Conservation (phyloP, 2,888 invertebrate genomes). For the Agrypnus murinus region DNA sequence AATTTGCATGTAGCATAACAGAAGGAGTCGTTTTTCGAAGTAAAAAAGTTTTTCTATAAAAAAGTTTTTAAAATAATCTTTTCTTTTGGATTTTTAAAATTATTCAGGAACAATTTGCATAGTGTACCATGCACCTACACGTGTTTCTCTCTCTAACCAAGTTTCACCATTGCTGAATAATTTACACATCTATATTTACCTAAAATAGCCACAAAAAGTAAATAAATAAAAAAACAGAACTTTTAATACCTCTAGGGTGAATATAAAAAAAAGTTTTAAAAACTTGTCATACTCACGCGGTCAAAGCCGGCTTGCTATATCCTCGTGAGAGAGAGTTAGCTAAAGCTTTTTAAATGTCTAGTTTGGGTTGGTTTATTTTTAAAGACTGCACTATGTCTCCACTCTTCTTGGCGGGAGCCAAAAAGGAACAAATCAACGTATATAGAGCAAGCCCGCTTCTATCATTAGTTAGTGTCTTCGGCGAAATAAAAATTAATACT, state of each 20-base stretch:
- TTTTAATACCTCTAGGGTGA: neutral
- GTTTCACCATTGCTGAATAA: slow-evolving; percentile 17
- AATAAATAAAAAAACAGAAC: neutral
- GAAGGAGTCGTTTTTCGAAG: too few species aligned
- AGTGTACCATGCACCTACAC: too few species aligned
- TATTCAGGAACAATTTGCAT: too few species aligned
- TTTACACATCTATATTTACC: slow-evolving; percentile 4
- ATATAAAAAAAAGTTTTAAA: slow-evolving; percentile 8
- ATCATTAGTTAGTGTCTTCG: slow-evolving; percentile 34
- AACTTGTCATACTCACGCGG: slow-evolving; percentile 20
- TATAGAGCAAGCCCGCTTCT: slow-evolving; percentile 30
- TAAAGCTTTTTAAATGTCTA: slow-evolving; percentile 22
- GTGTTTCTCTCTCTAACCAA: neutral
- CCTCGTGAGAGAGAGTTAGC: neutral
- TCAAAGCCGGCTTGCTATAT: slow-evolving; percentile 16
- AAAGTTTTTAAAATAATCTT: too few species aligned
- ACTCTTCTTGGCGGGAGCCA: slow-evolving; percentile 37
- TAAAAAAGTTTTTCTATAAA: too few species aligned
- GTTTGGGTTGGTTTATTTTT: slow-evolving; percentile 36
- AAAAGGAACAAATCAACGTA: slow-evolving; percentile 33
- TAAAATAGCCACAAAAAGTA: neutral
- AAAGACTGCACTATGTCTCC: slow-evolving; percentile 32
- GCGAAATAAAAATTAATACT: slow-evolving; percentile 22
- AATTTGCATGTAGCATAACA: too few species aligned
- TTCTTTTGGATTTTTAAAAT: too few species aligned